Base-by-base conservation (phyloP, 1,140 invertebrate genomes). In the Drosophila obscura region DNA sequence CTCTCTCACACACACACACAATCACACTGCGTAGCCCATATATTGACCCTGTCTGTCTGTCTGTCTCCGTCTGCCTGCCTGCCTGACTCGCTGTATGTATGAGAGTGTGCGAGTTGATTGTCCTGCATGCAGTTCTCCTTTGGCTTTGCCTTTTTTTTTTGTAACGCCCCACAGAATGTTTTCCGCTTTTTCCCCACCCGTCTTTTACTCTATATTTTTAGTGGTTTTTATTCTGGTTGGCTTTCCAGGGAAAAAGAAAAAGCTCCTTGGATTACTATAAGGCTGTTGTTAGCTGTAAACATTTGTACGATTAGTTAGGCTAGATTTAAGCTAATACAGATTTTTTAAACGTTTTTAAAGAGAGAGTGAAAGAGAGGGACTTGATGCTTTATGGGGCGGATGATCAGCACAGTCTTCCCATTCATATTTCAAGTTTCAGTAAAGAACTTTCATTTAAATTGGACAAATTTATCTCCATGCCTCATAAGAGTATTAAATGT, bases 31-130 rank as follows among this genome's bases (percentile, higher is more conserved):
- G 35, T 39, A 39, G 35, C 35, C 31, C 31, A 35, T 35, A 63
- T 45, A 55, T 52, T 43, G 59, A 44, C 51, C 48, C 59, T 52
- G 46, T 31, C 5, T 15, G 19, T 51, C 7, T 5, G 15, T 62
- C 28, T 19, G 45, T 60, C 28, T 60, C 28, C 5, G 53, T 7
- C 19, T 64, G 13, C 11, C 19, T 31, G 48, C 4, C 43, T 60
- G 45, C 46, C 5, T 35, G 22, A 13, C 19, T 53, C 16, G 39
- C 2, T 52, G 11, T 57, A 6, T 39, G 39, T 44, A 46, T 44
- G 46, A 59, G 39, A 61, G 28, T 48, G 16, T 15, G 50, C 50
- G 56, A 80, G 77, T 85, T 82, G 82, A 85, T 78, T 81, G 81
- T 75, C 56, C 81, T 78, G 59, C 59, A 78, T 83, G 65, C 80